Conservation (phyloP, 2,797 vertebrate genomes). For the Thamnophis elegans region DNA sequence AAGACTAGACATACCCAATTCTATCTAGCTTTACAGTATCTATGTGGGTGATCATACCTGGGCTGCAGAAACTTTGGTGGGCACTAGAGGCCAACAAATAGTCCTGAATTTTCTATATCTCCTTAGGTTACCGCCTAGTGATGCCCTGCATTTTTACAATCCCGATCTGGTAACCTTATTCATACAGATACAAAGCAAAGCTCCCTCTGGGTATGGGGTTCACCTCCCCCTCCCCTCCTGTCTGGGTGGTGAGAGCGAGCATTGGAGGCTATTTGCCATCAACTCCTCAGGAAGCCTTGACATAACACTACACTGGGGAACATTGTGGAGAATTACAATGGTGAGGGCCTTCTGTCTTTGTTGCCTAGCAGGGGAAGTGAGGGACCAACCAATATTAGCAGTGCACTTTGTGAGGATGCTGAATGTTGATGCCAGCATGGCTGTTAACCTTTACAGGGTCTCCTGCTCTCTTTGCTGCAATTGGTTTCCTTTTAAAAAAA, state of each 20-base stretch:
- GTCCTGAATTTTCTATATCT: not conserved
- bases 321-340: not conserved
- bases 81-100: not conserved
- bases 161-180: not conserved
- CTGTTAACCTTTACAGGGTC: not conserved
- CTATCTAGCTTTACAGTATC: not conserved
- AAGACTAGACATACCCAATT: no score
- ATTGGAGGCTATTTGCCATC: not conserved
- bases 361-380: not conserved
- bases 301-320: not conserved
- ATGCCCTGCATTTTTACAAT: not conserved
- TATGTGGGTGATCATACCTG: not conserved
- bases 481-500: not conserved
- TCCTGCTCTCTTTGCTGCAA: not conserved
- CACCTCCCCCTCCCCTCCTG: not conserved
- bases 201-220: not conserved
- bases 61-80: not conserved
- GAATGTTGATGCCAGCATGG: not conserved
- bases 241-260: not conserved
- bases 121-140: not conserved
- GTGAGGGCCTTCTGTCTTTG: not conserved
- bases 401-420: not conserved
- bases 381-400: not conserved
- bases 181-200: not conserved
- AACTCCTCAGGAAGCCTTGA: not conserved